Base-by-base conservation (phyloP, 2,888 invertebrate genomes). In the Tridacna gigas region DNA sequence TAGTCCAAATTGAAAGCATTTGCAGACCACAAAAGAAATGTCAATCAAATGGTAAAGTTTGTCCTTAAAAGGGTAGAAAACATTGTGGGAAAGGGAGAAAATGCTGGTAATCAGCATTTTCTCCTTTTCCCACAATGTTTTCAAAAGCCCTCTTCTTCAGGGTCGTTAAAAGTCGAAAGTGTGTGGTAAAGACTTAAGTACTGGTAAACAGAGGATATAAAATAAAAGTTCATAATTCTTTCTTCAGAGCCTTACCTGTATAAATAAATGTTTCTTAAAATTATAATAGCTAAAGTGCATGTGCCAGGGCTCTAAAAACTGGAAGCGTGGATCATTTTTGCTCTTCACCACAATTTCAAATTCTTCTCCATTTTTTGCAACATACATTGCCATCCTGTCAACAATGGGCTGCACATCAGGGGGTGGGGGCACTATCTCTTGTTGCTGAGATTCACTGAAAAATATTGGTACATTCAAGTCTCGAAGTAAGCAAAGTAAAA, bases 331-430 rank as follows among this genome's bases (percentile, higher is more conserved):
- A 94, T 99, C 98, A 77, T 93, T 93, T 83, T 94, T 94, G 75
- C 91, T 91, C 82, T 91, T 91, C 11, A 95, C 94, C 56, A 97
- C 96, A 48, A 92, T 92, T 91, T 99, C 99, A 94, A 99, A 99
- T 91, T 98, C 97, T 79, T 97, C 96, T 0, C 99, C 99, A 95
- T 99, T 99, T 91, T 98, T 98, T 0, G 98, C 97, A 0, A 99
- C 99, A 95, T 99, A 99, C 87, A 97, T 97, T 0, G 99, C 99
- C 97, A 99, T 98, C 95, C 99, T 98, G 95, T 99, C 98, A 81
- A 99, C 97, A 13, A 99, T 97, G 26, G 97, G 96, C 93, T 97
- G 97, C 0, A 97, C 95, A 90, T 98, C 98, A 7, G 97, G 97
- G 0, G 98, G 97, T 0, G 99, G 99, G 1, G 95, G 94, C 15